These are phyloP conservation scores for Sceloporus tristichus DNA, from an alignment of 2,113 vertebrate genomes.

Conservation along the genomic window DNA sequence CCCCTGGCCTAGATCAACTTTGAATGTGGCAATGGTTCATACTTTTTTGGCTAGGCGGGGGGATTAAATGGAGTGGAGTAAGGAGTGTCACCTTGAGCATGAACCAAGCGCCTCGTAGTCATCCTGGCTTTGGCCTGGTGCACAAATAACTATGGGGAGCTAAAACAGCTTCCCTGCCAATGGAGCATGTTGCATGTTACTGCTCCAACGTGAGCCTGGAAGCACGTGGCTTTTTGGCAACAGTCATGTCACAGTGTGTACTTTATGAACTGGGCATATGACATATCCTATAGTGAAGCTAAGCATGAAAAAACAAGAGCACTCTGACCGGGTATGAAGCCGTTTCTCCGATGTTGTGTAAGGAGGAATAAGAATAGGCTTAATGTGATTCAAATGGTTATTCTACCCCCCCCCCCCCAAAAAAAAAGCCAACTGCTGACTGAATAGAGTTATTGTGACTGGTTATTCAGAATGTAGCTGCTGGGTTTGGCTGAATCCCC, in stretches of 20 bases:
- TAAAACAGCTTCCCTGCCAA: neutral
- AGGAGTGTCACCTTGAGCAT: too few species aligned
- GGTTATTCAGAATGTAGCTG: neutral
- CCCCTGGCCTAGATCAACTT: too few species aligned
- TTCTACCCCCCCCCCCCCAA: too few species aligned
- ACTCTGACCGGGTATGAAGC: neutral
- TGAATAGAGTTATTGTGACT: conserved; percentile 23
- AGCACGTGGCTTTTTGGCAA: neutral
- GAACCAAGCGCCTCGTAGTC: too few species aligned
- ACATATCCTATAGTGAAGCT: neutral
- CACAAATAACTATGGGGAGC: neutral
- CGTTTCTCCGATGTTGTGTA: neutral
- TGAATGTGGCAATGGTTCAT: too few species aligned
- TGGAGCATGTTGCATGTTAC: neutral
- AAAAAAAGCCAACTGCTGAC: neutral
- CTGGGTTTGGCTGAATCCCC: conserved; percentile 12
- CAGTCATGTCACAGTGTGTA: neutral
- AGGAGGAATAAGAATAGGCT: neutral
- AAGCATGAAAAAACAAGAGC: neutral
- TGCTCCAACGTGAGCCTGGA: too few species aligned
- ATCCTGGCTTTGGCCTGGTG: neutral
- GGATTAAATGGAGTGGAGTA: too few species aligned
- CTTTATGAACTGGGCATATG: neutral
- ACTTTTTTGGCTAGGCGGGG: too few species aligned
- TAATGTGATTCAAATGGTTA: neutral